These are phyloP conservation scores for Oxygymnocypris stewartii DNA, from an alignment of 2,113 vertebrate genomes.

Conservation along the genomic window DNA sequence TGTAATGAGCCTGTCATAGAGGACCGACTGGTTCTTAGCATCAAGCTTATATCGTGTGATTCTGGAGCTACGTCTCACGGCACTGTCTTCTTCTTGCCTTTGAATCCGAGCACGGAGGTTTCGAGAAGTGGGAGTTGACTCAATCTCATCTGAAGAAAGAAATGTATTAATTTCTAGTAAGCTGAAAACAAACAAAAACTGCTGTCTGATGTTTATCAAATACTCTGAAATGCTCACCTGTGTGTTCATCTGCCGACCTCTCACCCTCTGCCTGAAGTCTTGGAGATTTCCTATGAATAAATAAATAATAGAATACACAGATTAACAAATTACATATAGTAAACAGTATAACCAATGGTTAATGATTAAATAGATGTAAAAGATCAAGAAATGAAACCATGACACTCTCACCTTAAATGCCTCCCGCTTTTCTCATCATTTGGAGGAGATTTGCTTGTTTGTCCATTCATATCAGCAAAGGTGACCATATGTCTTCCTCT, in stretches of 20 bases:
- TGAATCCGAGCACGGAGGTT: slow-evolving; percentile 61
- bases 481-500: slow-evolving; percentile 71
- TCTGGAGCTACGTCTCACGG: slow-evolving; percentile 86
- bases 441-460: slow-evolving; percentile 72
- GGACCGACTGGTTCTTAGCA: slow-evolving; percentile 83
- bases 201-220: background rate
- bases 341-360: background rate
- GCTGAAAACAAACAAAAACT: background rate
- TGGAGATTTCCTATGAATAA: slow-evolving; percentile 71
- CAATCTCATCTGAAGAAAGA: slow-evolving; percentile 63
- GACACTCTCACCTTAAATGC: slow-evolving; percentile 62
- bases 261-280: slow-evolving; percentile 73
- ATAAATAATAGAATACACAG: background rate
- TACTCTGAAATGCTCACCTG: slow-evolving; percentile 39
- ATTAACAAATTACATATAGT: background rate
- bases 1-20: slow-evolving; percentile 92
- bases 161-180: background rate
- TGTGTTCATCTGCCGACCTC: slow-evolving; percentile 59
- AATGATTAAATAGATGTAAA: background rate
- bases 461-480: slow-evolving; percentile 76
- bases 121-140: slow-evolving; percentile 68
- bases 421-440: slow-evolving; percentile 71
- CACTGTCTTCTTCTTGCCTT: slow-evolving; percentile 78
- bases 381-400: background rate
- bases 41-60: slow-evolving; percentile 79